Base-by-base conservation (phyloP, 2,888 invertebrate genomes). In the Iphiclides podalirius region DNA sequence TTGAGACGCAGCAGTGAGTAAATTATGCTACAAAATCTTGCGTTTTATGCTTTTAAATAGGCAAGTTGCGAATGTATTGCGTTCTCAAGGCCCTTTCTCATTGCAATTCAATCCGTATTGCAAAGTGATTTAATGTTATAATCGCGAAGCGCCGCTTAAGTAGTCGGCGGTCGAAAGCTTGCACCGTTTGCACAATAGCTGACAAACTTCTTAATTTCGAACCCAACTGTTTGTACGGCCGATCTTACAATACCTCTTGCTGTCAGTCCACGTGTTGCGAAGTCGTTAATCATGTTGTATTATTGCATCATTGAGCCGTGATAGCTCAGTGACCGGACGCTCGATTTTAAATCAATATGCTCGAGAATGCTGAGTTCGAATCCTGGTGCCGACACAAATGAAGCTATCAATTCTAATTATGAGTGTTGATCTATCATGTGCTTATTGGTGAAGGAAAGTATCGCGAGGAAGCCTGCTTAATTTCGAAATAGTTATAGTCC, bases 271-370 rank as follows among this genome's bases (percentile, higher is more conserved):
- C 54, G 55, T 59, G 66, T 81, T 79, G 73, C 75, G 67, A 65
- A 75, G 63, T 57, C 60, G 67, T 72, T 79, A 77, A 82, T 80
- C 70, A 73, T 62, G 68, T 42, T 55, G 54, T 60, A 59, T 13
- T 4, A 20, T 38, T 6, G 6, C 2, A 17, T 12, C n/a, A 12
- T 17, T 17, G n/a, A n/a, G n/a, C n/a, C n/a, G n/a, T n/a, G n/a
- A n/a, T n/a, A n/a, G n/a, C n/a, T n/a, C n/a, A n/a, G n/a, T n/a
- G n/a, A n/a, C n/a, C n/a, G n/a, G n/a, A n/a, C n/a, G n/a, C n/a
- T n/a, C n/a, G n/a, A n/a, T n/a, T n/a, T n/a, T n/a, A n/a, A n/a
- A n/a, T n/a, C n/a, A n/a, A n/a, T n/a, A n/a, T n/a, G n/a, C n/a
- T 15, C 15, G n/a, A n/a, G n/a, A 36, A 15, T 9, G 36, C 16